Evolutionary conservation across 2,113 vertebrate genomes (phyloP).

Genomic region (Alligator sinensis): DNA sequence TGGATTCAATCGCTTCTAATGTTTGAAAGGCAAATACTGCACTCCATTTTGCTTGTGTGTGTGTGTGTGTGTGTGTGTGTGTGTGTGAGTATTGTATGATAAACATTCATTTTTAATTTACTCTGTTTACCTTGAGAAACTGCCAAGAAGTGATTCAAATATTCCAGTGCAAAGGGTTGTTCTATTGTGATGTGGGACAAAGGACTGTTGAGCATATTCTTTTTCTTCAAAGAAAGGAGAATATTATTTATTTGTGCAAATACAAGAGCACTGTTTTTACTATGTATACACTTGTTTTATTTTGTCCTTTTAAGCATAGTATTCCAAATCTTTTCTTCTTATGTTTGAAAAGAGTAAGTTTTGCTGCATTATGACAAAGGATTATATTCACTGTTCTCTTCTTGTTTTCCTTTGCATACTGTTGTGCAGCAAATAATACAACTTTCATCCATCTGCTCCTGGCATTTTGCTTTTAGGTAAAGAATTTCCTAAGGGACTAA

Average conservation of each 20-base stretch:
- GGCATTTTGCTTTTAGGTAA: conserved; percentile 42
- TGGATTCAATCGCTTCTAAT: conserved; percentile 55
- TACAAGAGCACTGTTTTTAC: conserved; percentile 75
- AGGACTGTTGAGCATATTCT: conserved; percentile 81
- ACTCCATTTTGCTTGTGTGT: conserved; percentile 45
- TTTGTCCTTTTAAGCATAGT: conserved; percentile 68
- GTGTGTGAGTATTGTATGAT: conserved; percentile 65
- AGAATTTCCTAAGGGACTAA: conserved; percentile 35
- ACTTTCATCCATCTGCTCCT: conserved; percentile 43
- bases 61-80: conserved; percentile 51
- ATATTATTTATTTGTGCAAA: conserved; percentile 79
- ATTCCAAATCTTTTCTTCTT: conserved; percentile 66
- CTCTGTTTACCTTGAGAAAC: conserved; percentile 86
- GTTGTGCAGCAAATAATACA: neutral
- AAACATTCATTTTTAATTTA: conserved; percentile 86
- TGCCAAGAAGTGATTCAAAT: conserved; percentile 83
- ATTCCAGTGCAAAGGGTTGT: conserved; percentile 77
- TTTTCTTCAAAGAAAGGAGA: conserved; percentile 66
- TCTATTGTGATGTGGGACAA: conserved; percentile 82
- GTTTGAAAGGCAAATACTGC: conserved; percentile 74
- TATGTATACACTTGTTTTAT: conserved; percentile 68
- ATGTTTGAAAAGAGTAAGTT: conserved; percentile 56
- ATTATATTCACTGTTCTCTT: neutral
- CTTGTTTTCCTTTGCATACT: neutral
- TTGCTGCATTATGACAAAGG: neutral